Evolutionary conservation across 2,888 invertebrate genomes (phyloP).

Genomic region (Ophioninae sp.): DNA sequence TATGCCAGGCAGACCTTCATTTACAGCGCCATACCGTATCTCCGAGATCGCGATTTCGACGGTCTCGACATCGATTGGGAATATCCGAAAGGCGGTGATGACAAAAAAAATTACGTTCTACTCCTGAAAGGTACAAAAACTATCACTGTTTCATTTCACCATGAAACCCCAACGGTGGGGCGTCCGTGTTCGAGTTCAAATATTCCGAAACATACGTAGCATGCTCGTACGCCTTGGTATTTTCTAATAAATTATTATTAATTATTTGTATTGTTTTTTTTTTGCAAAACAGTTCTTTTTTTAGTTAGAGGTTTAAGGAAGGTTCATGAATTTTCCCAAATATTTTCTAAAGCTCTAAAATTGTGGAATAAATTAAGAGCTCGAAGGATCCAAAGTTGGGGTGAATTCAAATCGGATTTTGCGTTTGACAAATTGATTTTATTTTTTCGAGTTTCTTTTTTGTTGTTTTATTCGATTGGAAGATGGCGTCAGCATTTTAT

Average conservation of each 20-base stretch:
- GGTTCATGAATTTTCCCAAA: too few relatives aligned
- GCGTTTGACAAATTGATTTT: not conserved
- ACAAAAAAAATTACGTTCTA: slow-evolving; percentile 96
- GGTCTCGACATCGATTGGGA: slow-evolving; percentile 96
- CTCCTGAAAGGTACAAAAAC: slow-evolving; percentile 88
- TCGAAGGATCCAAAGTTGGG: too few relatives aligned
- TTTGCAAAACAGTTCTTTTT: not conserved
- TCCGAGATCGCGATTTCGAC: slow-evolving; percentile 93
- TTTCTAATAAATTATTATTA: too few relatives aligned
- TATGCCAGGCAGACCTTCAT: slow-evolving; percentile 96
- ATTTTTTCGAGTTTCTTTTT: not conserved
- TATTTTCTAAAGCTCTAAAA: too few relatives aligned
- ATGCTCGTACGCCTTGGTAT: not conserved
- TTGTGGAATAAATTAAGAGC: too few relatives aligned
- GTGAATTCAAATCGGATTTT: not conserved
- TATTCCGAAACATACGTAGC: not conserved
- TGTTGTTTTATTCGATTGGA: not conserved
- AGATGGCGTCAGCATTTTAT: not conserved
- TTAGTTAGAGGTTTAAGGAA: not conserved
- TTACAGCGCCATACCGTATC: slow-evolving; percentile 95
- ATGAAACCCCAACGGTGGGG: not conserved
- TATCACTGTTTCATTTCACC: not conserved
- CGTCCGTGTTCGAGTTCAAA: not conserved
- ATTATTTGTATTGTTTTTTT: not conserved
- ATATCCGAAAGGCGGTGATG: slow-evolving; percentile 95